Percentiles rank a stretch among this genome's conserved stretches.
phyloP scores from a whole-genome alignment of 2,888 invertebrate species.

The Parasteatoda lunata region DNA sequence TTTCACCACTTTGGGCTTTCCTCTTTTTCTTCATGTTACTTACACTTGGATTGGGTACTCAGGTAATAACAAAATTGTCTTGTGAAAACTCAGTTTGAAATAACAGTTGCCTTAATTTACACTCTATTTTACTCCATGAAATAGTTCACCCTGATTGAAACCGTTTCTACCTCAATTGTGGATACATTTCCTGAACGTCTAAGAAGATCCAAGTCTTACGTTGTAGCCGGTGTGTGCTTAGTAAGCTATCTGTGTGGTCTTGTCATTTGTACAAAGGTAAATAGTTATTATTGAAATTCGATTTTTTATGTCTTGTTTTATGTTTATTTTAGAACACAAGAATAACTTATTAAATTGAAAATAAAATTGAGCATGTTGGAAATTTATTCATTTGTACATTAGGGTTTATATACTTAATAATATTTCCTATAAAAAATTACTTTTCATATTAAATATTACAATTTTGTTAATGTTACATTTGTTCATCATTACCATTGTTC shows the following conservation, averaged over 20 bases:
- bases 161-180: constrained; percentile 77
- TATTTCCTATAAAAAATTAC: no score
- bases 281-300: background rate
- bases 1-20: constrained; percentile 87
- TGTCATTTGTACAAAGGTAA: constrained; percentile 81
- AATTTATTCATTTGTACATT: no score
- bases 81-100: background rate
- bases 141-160: constrained; percentile 76
- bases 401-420: no score
- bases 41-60: constrained; percentile 82
- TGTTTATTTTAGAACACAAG: no score
- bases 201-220: constrained; percentile 72
- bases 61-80: constrained; percentile 23
- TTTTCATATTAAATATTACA: no score
- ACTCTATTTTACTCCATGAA: constrained; percentile 35
- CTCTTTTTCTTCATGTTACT: constrained; percentile 87
- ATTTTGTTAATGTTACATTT: no score
- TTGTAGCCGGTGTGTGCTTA: constrained; percentile 81
- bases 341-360: no score
- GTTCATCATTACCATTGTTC: no score
- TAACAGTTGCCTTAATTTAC: background rate
- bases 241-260: constrained; percentile 82
- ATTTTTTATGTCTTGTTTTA: background rate
- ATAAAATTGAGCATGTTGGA: no score
- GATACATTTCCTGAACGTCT: constrained; percentile 76